A percentile compares a stretch with the other conserved stretches of the same genome.
Evolutionary conservation across 2,797 vertebrate genomes (phyloP).

Genomic region (Myotis vivesi): DNA sequence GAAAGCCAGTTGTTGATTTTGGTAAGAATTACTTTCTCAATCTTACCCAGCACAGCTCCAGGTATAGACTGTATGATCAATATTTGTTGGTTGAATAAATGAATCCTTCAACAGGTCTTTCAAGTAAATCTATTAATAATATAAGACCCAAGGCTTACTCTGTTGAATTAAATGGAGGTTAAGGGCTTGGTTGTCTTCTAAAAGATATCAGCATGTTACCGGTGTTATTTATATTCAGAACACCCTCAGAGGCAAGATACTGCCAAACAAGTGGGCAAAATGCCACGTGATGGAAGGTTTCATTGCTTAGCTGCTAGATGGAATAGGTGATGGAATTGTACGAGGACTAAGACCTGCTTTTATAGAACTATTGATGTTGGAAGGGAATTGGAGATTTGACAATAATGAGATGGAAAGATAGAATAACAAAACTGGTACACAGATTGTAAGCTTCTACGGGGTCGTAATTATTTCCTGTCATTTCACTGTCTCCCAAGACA

Average conservation of each 20-base stretch:
- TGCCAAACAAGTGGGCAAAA: neutral
- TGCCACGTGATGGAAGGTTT: neutral
- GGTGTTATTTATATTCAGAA: neutral
- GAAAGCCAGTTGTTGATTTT: slow-evolving; percentile 22
- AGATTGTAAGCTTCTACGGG: neutral
- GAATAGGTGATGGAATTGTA: neutral
- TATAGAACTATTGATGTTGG: neutral
- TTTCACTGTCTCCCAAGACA: neutral
- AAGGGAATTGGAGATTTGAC: slow-evolving; percentile 30
- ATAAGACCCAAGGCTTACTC: neutral
- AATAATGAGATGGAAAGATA: neutral
- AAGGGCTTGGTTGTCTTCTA: neutral
- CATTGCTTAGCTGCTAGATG: neutral
- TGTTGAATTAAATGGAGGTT: neutral
- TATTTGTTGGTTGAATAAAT: neutral
- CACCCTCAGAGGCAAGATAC: neutral
- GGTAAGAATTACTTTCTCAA: slow-evolving; percentile 13
- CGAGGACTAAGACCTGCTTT: neutral
- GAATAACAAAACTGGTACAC: neutral
- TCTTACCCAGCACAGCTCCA: neutral
- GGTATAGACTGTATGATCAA: neutral
- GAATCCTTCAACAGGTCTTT: slow-evolving; percentile 23
- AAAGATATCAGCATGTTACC: neutral
- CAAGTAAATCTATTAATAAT: slow-evolving; percentile 12
- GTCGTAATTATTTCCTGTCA: neutral